Base-by-base conservation (phyloP, 1,140 invertebrate species). In the Drosophila sturtevanti region DNA sequence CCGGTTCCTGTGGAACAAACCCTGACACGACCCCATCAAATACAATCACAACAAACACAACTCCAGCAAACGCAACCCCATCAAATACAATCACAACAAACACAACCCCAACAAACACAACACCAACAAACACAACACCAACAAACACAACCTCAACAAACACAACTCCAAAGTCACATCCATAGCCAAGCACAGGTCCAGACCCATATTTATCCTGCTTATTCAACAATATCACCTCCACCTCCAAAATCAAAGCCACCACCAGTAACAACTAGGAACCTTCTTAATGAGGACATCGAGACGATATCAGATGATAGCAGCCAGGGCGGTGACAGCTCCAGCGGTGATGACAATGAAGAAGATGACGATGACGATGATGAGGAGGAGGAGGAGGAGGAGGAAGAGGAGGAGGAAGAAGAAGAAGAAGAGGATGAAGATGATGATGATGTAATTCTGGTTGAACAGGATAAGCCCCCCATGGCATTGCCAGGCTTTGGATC, bases 291-390 rank as follows among this genome's bases (percentile, higher is more conserved):
- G 31, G 65, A 77, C 7, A 81, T 89, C n/a, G 84, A 84, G 22
- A 73, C 66, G 58, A 89, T 89, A 51, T 87, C 84, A 2, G 77
- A 79, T 6, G 85, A 89, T 24, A 71, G 55, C 18, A 74, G 21
- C 62, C 63, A 63, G 4, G 37, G 24, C 4, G 37, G 27, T n/a
- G 62, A 52, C 24, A n/a, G 51, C 27, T 27, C 31, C 27, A 21
- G 38, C 24, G 51, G 1, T 1, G 16, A 31, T 1, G 41, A 55
- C 3, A 31, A 61, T 0, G 63, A 66, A 1, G 63, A 65, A n/a
- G 62, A 65, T 0, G 44, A 54, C 14, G 63, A 64, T 1, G 52
- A 44, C 2, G 63, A 65, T 2, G 52, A 44, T 1, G 59, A 72
- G 0, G 48, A 59, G 3, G 24, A 34, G 0, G 41, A 51, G 1